Percentiles rank a stretch among this genome's conserved stretches.
Evolutionary conservation across 2,797 vertebrate species (phyloP).

Genomic region (Enteromius mattozi): DNA sequence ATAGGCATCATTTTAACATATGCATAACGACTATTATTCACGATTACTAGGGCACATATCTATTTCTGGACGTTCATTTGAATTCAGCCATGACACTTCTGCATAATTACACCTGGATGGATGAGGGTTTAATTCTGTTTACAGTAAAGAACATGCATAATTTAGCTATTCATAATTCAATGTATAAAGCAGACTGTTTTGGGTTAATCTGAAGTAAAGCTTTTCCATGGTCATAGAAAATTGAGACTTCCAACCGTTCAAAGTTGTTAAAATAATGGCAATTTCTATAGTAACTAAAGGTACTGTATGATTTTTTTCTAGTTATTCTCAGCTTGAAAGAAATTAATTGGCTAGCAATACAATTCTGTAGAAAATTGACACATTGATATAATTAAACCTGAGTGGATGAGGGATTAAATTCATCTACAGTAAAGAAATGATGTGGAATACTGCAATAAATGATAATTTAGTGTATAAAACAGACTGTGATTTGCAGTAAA

Average conservation of each 20-base stretch:
- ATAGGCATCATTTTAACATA: conserved; percentile 6
- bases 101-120: background rate
- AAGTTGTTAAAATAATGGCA: too few species aligned
- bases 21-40: background rate
- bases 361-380: too few species aligned
- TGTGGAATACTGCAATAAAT: background rate
- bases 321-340: too few species aligned
- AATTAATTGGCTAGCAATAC: too few species aligned
- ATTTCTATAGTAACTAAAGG: too few species aligned
- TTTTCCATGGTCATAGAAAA: too few species aligned
- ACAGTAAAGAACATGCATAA: background rate
- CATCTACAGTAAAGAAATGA: background rate
- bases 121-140: background rate
- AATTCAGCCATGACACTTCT: conserved; percentile 14
- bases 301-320: too few species aligned
- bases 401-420: background rate
- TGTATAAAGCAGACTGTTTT: background rate
- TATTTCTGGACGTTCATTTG: background rate
- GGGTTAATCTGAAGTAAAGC: background rate
- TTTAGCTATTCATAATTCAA: background rate
- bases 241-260: too few species aligned
- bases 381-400: background rate
- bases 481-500: background rate
- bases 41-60: background rate
- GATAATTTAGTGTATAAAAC: background rate